Evolutionary conservation across 53 echinoderm and acorn worm species (phyloP).

Genomic region (Actinopyga echinites): DNA sequence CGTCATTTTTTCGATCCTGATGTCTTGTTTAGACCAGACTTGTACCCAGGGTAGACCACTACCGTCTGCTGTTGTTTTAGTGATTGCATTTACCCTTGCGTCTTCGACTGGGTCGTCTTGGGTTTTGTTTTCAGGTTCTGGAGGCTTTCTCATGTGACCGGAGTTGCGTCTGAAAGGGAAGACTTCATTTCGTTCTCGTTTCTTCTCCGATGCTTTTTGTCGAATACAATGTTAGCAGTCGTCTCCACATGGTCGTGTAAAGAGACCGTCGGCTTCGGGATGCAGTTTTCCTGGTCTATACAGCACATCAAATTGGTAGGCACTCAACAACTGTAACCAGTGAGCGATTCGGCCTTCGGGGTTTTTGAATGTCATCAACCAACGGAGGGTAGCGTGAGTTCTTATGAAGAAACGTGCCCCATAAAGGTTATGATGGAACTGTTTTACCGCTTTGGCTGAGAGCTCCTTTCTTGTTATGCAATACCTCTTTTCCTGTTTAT

Average conservation of each 20-base stretch:
- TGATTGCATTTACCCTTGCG: not conserved
- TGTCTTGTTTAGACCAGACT: not conserved
- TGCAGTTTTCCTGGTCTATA: slow-evolving; percentile 29
- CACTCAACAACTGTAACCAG: slow-evolving; percentile 36
- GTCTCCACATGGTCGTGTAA: slow-evolving; percentile 26
- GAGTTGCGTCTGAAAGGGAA: not conserved
- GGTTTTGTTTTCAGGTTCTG: too few species aligned
- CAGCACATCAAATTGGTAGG: slow-evolving; percentile 29
- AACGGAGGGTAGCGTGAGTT: slow-evolving; percentile 39
- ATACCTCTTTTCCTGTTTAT: slow-evolving; percentile 39
- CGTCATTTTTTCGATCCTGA: slow-evolving; percentile 2
- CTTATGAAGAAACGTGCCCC: not conserved
- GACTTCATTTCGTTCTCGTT: not conserved
- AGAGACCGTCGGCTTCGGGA: slow-evolving; percentile 22
- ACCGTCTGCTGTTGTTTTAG: not conserved
- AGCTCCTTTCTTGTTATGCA: slow-evolving; percentile 42
- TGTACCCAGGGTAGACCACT: not conserved
- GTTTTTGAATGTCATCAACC: slow-evolving; percentile 47
- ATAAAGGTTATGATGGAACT: slow-evolving; percentile 50
- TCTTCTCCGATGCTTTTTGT: not conserved
- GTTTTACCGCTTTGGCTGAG: slow-evolving; percentile 35
- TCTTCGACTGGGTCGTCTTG: not conserved
- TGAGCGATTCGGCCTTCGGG: slow-evolving; percentile 43
- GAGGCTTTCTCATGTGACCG: too few species aligned
- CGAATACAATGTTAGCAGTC: slow-evolving; percentile 18